These are phyloP conservation scores for Penaeus japonicus DNA, from an alignment of 1,140 invertebrate genomes.

Conservation along the genomic window DNA sequence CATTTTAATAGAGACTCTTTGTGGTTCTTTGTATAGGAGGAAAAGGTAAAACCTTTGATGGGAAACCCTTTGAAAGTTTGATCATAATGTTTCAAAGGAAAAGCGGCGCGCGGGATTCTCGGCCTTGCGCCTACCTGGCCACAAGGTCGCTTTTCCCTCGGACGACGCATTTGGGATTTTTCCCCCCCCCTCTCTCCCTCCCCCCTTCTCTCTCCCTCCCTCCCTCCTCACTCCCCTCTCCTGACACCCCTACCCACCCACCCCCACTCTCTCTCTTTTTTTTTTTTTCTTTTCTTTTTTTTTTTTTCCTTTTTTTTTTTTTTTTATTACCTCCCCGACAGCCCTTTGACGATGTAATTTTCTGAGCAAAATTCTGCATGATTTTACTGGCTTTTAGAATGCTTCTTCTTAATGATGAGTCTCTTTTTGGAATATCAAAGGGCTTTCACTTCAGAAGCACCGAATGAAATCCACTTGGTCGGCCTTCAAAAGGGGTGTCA, in stretches of 20 bases:
- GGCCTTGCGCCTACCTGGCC: background rate
- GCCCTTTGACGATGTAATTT: conserved; percentile 55
- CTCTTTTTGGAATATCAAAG: conserved; percentile 26
- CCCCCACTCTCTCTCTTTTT: background rate
- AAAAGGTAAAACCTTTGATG: conserved; percentile 52
- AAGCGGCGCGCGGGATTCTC: background rate
- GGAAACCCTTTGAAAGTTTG: conserved; percentile 48
- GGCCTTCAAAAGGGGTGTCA: conserved; percentile 14
- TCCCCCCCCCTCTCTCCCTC: background rate
- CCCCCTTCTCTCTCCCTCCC: background rate
- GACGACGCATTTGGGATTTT: background rate
- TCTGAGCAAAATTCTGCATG: conserved; percentile 54
- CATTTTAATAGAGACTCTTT: conserved; percentile 59
- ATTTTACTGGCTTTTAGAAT: conserved; percentile 55
- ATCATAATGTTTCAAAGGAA: conserved; percentile 55
- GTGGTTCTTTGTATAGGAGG: conserved; percentile 58
- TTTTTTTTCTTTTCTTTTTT: background rate
- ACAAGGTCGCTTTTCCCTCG: background rate
- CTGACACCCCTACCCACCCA: too few relatives aligned
- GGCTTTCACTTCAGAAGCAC: conserved; percentile 24
- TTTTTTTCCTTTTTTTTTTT: background rate
- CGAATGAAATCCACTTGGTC: conserved; percentile 28
- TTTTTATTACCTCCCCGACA: background rate
- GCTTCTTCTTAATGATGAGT: conserved; percentile 51
- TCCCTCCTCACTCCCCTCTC: background rate